A percentile compares a stretch with the other conserved stretches of the same genome.
Evolutionary conservation across 2,888 invertebrate genomes (phyloP).

Genomic region (Drosophila colorata): DNA sequence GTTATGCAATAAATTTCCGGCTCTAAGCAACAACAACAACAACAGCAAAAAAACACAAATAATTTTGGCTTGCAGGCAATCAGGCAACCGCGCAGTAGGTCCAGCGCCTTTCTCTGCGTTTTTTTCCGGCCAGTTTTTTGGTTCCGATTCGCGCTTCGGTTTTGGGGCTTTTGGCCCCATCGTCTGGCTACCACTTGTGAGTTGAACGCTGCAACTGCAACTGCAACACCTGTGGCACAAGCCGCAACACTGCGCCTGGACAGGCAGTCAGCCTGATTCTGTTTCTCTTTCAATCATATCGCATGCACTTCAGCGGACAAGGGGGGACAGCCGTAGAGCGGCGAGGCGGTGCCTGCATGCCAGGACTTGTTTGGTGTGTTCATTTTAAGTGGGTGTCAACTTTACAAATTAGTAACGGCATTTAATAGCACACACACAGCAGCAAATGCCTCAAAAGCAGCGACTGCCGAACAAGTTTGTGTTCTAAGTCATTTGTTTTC

Average conservation of each 20-base stretch:
- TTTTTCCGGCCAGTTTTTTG: slow-evolving; percentile 13
- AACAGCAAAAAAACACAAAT: slow-evolving; percentile 32
- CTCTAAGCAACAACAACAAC: slow-evolving; percentile 55
- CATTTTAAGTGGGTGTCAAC: slow-evolving; percentile 72
- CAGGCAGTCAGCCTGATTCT: slow-evolving; percentile 41
- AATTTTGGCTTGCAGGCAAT: slow-evolving; percentile 43
- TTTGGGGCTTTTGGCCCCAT: not conserved
- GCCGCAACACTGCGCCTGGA: slow-evolving; percentile 10
- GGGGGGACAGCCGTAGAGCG: not conserved
- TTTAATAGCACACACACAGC: slow-evolving; percentile 43
- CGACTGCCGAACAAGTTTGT: slow-evolving; percentile 50
- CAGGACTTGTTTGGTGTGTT: slow-evolving; percentile 43
- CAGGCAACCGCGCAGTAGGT: slow-evolving; percentile 9
- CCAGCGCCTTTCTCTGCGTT: slow-evolving; percentile 19
- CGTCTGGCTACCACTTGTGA: too few relatives aligned
- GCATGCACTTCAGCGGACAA: slow-evolving; percentile 21
- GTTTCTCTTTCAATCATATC: slow-evolving; percentile 55
- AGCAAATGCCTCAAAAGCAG: slow-evolving; percentile 3
- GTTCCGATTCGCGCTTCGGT: slow-evolving; percentile 26
- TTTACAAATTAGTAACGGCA: slow-evolving; percentile 70
- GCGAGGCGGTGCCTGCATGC: not conserved
- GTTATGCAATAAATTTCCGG: slow-evolving; percentile 82
- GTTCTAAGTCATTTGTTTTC: slow-evolving; percentile 61
- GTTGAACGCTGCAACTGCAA: slow-evolving; percentile 21
- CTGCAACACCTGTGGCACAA: slow-evolving; percentile 51